Evolutionary conservation across 1,140 invertebrate species (phyloP).

Genomic region (Brachionus manjavacas): DNA sequence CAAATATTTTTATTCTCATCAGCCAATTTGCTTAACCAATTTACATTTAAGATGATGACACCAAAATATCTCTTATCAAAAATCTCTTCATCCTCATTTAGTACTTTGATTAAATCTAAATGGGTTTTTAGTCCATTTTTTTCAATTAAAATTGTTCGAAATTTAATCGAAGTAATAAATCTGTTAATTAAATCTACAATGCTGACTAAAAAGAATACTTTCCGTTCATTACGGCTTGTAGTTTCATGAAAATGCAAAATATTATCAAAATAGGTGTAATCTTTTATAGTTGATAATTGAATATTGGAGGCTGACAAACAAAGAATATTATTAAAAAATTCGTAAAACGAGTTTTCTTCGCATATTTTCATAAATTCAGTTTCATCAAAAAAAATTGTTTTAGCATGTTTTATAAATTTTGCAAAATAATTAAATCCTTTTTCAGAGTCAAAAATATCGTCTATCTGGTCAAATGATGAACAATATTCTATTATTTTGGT

Average conservation of each 20-base stretch:
- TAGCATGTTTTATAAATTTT: background rate
- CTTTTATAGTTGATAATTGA: background rate
- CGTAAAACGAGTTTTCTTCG: background rate
- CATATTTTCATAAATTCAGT: background rate
- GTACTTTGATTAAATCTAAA: background rate
- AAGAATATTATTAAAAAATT: background rate
- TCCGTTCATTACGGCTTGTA: background rate
- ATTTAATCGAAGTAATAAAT: background rate
- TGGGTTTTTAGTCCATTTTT: background rate
- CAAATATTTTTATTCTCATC: background rate
- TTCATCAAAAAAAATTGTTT: background rate
- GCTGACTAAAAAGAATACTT: background rate
- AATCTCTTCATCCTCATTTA: background rate
- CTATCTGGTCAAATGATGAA: background rate
- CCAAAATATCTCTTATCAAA: background rate
- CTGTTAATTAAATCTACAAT: background rate
- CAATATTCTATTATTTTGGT: background rate
- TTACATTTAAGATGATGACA: background rate
- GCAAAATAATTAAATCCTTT: background rate
- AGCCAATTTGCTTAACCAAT: background rate
- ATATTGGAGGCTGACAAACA: background rate
- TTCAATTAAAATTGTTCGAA: background rate
- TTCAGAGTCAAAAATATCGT: background rate
- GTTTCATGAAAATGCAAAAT: background rate
- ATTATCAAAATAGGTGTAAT: background rate